These are phyloP conservation scores for Plectropomus leopardus DNA, from an alignment of 2,113 vertebrate genomes.

Conservation along the genomic window DNA sequence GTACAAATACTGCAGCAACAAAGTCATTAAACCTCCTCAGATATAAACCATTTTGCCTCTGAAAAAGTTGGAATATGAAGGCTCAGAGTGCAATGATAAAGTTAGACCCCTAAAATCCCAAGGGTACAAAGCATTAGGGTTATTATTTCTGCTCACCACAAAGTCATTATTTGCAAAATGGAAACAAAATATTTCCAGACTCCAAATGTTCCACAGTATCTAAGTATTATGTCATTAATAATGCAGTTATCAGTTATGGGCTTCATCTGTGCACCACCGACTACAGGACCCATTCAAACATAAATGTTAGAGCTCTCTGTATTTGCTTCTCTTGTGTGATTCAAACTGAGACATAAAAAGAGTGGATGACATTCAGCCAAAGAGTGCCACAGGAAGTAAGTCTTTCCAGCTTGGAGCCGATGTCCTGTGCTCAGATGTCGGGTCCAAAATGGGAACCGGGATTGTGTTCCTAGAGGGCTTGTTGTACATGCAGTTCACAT, in stretches of 20 bases:
- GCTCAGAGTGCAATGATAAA: conserved; percentile 22
- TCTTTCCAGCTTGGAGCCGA: conserved; percentile 26
- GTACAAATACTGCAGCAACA: conserved; percentile 39
- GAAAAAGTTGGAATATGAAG: conserved; percentile 19
- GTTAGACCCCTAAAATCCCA: conserved; percentile 23
- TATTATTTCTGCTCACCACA: conserved; percentile 27
- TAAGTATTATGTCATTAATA: conserved; percentile 16
- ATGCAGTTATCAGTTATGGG: background rate
- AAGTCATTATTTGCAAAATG: conserved; percentile 8
- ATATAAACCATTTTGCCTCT: conserved; percentile 36
- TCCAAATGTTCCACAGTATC: conserved; percentile 20
- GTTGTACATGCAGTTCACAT: conserved; percentile 75
- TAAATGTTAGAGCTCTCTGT: background rate
- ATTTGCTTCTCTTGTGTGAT: too few relatives aligned
- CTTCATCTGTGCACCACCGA: background rate
- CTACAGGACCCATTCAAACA: background rate
- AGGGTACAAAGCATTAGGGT: background rate
- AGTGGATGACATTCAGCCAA: conserved; percentile 19
- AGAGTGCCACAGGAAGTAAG: conserved; percentile 51
- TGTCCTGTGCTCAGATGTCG: conserved; percentile 47
- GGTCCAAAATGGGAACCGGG: conserved; percentile 56
- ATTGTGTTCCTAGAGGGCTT: conserved; percentile 55
- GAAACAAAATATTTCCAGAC: conserved; percentile 25
- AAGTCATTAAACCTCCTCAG: conserved; percentile 40
- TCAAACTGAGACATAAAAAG: conserved; percentile 7